A percentile compares a stretch with the other conserved stretches of the same genome.
Evolutionary conservation across 2,113 vertebrate species (phyloP).

Genomic region (Protomyctophum bolini): DNA sequence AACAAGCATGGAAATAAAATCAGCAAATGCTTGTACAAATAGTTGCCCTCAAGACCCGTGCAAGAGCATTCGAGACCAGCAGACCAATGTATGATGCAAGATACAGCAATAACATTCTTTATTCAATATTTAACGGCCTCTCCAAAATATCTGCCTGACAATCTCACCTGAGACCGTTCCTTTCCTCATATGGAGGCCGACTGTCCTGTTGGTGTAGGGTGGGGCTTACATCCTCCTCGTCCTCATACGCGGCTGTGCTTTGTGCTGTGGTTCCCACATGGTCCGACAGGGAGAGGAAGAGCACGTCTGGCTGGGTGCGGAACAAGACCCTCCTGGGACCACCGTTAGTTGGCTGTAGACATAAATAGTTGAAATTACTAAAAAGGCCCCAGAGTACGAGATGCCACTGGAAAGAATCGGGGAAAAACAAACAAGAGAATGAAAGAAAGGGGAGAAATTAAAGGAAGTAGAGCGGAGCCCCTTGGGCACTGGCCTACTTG

Average conservation of each 20-base stretch:
- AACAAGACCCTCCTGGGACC: slow-evolving; percentile 75
- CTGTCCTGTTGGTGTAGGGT: slow-evolving; percentile 5
- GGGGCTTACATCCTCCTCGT: slow-evolving; percentile 28
- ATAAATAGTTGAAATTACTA: background rate
- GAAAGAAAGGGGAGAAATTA: too few relatives aligned
- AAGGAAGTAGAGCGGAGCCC: background rate
- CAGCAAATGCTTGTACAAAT: too few relatives aligned
- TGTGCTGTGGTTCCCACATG: slow-evolving; percentile 23
- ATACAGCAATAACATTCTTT: too few relatives aligned
- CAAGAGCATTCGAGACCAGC: too few relatives aligned
- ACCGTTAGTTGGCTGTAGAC: slow-evolving; percentile 50
- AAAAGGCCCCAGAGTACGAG: background rate
- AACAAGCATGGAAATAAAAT: too few relatives aligned
- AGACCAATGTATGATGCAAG: too few relatives aligned
- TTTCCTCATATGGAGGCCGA: slow-evolving; percentile 2
- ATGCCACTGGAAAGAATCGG: too few relatives aligned
- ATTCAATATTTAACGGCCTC: too few relatives aligned
- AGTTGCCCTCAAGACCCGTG: too few relatives aligned
- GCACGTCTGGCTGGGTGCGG: slow-evolving; percentile 76
- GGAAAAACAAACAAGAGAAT: too few relatives aligned
- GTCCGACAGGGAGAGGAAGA: slow-evolving; percentile 65
- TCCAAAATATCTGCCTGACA: background rate
- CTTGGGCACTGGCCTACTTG: too few relatives aligned
- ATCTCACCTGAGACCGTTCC: slow-evolving; percentile 34
- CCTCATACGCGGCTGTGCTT: slow-evolving; percentile 38